Evolutionary conservation across 2,888 invertebrate species (phyloP).

Genomic region (Pristionchus mayeri): DNA sequence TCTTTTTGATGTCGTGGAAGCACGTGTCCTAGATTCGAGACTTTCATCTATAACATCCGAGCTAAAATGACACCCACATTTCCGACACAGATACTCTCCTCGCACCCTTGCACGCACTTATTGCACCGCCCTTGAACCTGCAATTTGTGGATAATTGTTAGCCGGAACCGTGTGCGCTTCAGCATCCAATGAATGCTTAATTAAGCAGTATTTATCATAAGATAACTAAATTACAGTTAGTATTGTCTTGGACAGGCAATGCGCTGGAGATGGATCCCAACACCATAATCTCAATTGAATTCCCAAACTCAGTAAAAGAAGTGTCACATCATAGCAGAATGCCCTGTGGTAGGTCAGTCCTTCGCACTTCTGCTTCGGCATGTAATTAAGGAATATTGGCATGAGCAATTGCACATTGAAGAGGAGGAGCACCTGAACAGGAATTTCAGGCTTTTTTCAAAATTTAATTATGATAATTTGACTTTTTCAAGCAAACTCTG

Average conservation of each 20-base stretch:
- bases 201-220: no score
- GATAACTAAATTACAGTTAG: no score
- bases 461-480: no score
- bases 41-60: background rate
- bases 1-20: background rate
- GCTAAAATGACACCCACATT: background rate
- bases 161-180: no score
- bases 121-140: slow-evolving; percentile 1
- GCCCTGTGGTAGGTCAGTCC: background rate
- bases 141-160: no score
- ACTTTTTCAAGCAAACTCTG: no score
- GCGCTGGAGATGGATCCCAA: background rate
- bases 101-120: background rate
- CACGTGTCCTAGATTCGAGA: background rate
- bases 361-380: slow-evolving; percentile 60
- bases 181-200: no score
- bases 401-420: slow-evolving; percentile 65
- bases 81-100: background rate
- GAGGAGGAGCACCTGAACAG: slow-evolving; percentile 56
- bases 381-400: slow-evolving; percentile 67
- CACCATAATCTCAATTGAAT: background rate
- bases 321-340: slow-evolving; percentile 6
- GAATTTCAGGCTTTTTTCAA: no score
- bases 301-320: background rate
- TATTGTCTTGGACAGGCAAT: no score